A percentile compares a stretch with the other conserved stretches of the same genome.
Evolutionary conservation across 2,113 vertebrate species (phyloP).

Genomic region (Hassar affinis): DNA sequence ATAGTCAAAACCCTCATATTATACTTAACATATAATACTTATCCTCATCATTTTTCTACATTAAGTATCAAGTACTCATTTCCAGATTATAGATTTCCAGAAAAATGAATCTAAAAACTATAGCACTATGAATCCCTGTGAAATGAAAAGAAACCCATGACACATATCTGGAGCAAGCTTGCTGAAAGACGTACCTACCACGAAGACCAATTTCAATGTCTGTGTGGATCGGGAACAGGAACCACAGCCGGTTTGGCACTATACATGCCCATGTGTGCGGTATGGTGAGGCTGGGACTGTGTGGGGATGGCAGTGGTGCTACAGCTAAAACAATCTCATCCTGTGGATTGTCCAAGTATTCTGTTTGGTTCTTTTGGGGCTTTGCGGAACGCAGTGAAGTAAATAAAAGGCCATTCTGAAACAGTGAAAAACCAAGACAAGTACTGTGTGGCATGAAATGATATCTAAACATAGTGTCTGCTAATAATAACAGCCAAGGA

Average conservation of each 20-base stretch:
- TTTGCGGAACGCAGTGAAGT: conserved; percentile 57
- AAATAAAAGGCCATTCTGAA: conserved; percentile 57
- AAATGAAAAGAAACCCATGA: background rate
- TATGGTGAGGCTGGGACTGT: conserved; percentile 6
- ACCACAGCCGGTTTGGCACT: conserved; percentile 29
- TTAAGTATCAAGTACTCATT: background rate
- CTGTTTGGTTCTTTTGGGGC: conserved; percentile 44
- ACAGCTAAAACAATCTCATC: conserved; percentile 31
- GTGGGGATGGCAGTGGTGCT: conserved; percentile 7
- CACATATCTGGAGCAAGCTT: background rate
- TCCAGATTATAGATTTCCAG: background rate
- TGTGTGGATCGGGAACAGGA: conserved; percentile 25
- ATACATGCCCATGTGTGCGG: conserved; percentile 11
- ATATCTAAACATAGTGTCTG: conserved; percentile 29
- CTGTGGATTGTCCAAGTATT: conserved; percentile 44
- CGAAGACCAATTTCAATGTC: conserved; percentile 5
- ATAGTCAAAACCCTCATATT: background rate
- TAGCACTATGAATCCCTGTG: background rate
- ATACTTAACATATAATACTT: background rate
- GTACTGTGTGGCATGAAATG: conserved; percentile 58
- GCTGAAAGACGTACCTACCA: conserved; percentile 14
- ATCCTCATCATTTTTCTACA: background rate
- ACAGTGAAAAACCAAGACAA: conserved; percentile 57
- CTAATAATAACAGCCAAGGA: conserved; percentile 27
- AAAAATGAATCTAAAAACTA: background rate